phyloP scores from a whole-genome alignment of 2,888 invertebrate genomes.

The Melinaea menophilus region DNA sequence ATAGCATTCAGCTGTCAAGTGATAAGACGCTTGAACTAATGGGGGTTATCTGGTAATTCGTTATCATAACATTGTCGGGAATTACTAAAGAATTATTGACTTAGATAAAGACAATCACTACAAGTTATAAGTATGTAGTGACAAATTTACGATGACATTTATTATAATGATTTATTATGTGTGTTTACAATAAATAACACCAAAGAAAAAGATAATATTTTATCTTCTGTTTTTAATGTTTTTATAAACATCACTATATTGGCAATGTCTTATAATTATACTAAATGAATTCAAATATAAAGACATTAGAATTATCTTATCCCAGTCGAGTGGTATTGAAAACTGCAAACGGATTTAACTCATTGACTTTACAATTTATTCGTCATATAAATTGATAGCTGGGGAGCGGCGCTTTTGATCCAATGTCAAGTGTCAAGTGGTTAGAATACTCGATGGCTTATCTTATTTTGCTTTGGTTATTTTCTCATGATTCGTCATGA shows the following conservation, averaged over 20 bases:
- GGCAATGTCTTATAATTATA: not conserved
- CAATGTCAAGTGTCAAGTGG: constrained; percentile 11
- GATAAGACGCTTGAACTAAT: constrained; percentile 16
- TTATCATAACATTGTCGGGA: constrained; percentile 24
- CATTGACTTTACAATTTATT: constrained; percentile 31
- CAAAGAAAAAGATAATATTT: not conserved
- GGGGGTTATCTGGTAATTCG: constrained; percentile 26
- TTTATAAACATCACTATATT: no score
- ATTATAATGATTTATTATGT: constrained; percentile 22
- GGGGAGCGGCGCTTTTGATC: constrained; percentile 27
- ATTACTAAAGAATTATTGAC: constrained; percentile 31
- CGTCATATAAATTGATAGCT: constrained; percentile 23
- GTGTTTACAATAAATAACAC: not conserved
- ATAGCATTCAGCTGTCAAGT: constrained; percentile 1
- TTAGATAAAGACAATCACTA: constrained; percentile 26
- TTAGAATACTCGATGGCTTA: constrained; percentile 21
- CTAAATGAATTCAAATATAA: not conserved
- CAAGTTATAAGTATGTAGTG: constrained; percentile 23
- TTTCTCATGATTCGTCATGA: constrained; percentile 6
- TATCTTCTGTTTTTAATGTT: not conserved
- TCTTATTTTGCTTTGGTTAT: constrained; percentile 1
- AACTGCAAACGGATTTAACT: constrained; percentile 30
- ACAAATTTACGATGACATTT: constrained; percentile 31
- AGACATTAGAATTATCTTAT: constrained; percentile 15
- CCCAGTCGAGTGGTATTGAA: constrained; percentile 18